A percentile compares a stretch with the other conserved stretches of the same genome.
Evolutionary conservation across 2,113 vertebrate species (phyloP).

Genomic region (Platichthys flesus): DNA sequence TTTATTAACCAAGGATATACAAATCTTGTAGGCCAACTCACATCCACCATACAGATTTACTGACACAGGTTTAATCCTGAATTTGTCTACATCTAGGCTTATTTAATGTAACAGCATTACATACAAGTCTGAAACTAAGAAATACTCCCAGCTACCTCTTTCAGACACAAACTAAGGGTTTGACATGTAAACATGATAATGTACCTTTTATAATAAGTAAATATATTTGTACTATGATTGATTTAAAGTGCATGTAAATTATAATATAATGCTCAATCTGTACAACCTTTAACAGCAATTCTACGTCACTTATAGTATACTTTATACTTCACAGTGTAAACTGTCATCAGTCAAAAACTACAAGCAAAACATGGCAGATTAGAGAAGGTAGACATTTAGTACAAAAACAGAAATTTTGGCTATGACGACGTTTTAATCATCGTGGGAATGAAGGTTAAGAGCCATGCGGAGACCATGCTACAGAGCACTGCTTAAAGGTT

Average conservation of each 20-base stretch:
- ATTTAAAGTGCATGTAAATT: slow-evolving; percentile 71
- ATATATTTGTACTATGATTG: slow-evolving; percentile 42
- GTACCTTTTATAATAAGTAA: slow-evolving; percentile 25
- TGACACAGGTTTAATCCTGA: slow-evolving; percentile 45
- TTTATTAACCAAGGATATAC: slow-evolving; percentile 68
- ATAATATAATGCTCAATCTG: slow-evolving; percentile 31
- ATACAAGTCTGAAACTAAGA: slow-evolving; percentile 45
- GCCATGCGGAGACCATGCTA: slow-evolving; percentile 74
- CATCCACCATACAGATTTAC: slow-evolving; percentile 41
- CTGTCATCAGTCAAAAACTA: slow-evolving; percentile 60
- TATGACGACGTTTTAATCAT: slow-evolving; percentile 33
- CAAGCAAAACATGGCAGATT: slow-evolving; percentile 48
- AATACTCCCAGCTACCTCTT: slow-evolving; percentile 36
- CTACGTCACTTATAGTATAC: slow-evolving; percentile 32
- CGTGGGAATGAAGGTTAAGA: slow-evolving; percentile 42
- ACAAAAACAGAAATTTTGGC: slow-evolving; percentile 51
- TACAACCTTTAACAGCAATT: slow-evolving; percentile 43
- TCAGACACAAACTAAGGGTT: slow-evolving; percentile 23
- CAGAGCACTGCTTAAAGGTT: slow-evolving; percentile 45
- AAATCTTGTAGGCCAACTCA: slow-evolving; percentile 49
- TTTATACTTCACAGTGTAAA: slow-evolving; percentile 70
- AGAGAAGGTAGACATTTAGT: slow-evolving; percentile 44
- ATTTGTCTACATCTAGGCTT: slow-evolving; percentile 14
- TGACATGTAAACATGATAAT: slow-evolving; percentile 35
- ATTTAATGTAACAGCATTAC: slow-evolving; percentile 9